A percentile compares a stretch with the other conserved stretches of the same genome.
These are phyloP conservation scores for Drosophila nigricruria DNA, from an alignment of 2,888 invertebrate species.

Conservation along the genomic window DNA sequence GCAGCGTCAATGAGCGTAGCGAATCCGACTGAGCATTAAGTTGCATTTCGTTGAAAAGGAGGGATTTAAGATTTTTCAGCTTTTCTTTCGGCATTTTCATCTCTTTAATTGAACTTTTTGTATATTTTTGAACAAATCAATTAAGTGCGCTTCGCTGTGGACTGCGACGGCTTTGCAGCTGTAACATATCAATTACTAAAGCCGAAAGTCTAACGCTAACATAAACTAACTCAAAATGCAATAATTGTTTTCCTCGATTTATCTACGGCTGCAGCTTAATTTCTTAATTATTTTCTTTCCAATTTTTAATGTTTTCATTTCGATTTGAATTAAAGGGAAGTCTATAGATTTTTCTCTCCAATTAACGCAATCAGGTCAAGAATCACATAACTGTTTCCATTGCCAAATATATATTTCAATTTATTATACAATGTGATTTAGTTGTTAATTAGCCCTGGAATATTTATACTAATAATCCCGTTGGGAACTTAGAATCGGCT, in stretches of 20 bases:
- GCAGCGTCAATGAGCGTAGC: constrained; percentile 63
- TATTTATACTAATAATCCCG: constrained; percentile 58
- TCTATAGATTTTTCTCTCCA: neutral
- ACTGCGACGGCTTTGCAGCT: constrained; percentile 32
- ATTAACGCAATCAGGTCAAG: constrained; percentile 5
- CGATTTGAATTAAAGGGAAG: neutral
- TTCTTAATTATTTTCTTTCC: neutral
- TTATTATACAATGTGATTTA: constrained; percentile 40
- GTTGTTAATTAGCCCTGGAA: constrained; percentile 38
- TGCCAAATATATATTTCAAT: constrained; percentile 28
- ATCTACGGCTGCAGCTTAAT: neutral
- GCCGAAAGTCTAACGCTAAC: neutral
- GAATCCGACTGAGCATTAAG: constrained; percentile 69
- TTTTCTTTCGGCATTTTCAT: constrained; percentile 26
- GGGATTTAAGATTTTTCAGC: constrained; percentile 31
- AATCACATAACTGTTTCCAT: constrained; percentile 18
- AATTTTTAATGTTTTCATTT: neutral
- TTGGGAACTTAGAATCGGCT: constrained; percentile 23
- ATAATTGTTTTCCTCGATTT: constrained; percentile 3
- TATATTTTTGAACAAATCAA: constrained; percentile 21
- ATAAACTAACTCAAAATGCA: constrained; percentile 1
- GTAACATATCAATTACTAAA: constrained; percentile 68
- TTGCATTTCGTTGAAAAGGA: constrained; percentile 55
- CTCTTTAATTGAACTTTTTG: constrained; percentile 56
- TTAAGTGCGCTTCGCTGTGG: constrained; percentile 13